Evolutionary conservation across 2,888 invertebrate species (phyloP).

Genomic region (Dione juno): DNA sequence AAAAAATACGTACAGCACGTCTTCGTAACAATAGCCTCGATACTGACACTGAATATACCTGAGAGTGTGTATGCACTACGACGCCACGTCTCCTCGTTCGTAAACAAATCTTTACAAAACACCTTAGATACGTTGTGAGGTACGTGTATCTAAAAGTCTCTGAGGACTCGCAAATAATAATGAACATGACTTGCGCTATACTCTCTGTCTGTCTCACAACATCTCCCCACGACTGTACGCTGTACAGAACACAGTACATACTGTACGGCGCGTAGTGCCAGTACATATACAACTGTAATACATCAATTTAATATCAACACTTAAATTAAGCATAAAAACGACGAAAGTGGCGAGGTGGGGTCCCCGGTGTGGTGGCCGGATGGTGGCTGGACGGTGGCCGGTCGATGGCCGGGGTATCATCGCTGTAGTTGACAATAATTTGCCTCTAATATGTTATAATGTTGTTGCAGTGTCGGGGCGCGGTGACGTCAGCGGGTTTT

Average conservation of each 20-base stretch:
- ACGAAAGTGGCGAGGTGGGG: not conserved
- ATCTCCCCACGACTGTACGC: too few species aligned
- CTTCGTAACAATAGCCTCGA: not conserved
- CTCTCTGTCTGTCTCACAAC: too few species aligned
- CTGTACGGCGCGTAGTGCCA: too few species aligned
- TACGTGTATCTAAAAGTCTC: not conserved
- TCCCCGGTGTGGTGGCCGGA: not conserved
- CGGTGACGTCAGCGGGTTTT: slow-evolving; percentile 78
- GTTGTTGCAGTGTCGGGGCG: slow-evolving; percentile 78
- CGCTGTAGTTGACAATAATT: not conserved
- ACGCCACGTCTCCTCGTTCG: not conserved
- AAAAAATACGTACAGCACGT: not conserved
- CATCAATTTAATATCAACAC: not conserved
- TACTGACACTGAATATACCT: not conserved
- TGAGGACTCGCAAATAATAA: slow-evolving; percentile 26
- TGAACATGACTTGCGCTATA: slow-evolving; percentile 18
- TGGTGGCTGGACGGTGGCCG: not conserved
- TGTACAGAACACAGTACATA: too few species aligned
- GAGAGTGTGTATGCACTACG: too few species aligned
- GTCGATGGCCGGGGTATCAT: not conserved
- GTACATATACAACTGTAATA: slow-evolving; percentile 8
- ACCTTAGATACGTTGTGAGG: not conserved
- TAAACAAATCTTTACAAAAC: slow-evolving; percentile 12
- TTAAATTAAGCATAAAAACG: not conserved
- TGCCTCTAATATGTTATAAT: slow-evolving; percentile 44